A percentile compares a stretch with the other conserved stretches of the same genome.
Conservation (phyloP, 2,797 vertebrate genomes). For the Clamator glandarius region DNA sequence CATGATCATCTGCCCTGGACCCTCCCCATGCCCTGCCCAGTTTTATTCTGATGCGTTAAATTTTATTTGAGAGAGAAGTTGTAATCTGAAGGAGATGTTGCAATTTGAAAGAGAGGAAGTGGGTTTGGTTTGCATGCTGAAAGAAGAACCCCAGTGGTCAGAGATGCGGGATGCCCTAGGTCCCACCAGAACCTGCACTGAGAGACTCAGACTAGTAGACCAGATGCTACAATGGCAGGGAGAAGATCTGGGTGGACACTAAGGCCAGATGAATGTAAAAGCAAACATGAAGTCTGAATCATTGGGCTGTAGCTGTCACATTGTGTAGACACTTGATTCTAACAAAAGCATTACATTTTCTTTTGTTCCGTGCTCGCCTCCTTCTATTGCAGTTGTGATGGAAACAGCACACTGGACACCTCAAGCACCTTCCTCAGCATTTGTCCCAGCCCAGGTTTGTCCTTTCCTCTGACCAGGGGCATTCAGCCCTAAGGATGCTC, state of each 20-base stretch:
- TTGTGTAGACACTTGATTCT: background rate
- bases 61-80: background rate
- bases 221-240: background rate
- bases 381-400: background rate
- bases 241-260: background rate
- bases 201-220: background rate
- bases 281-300: background rate
- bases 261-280: background rate
- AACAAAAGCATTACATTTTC: background rate
- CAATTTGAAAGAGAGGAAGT: background rate
- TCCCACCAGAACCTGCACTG: rapidly evolving
- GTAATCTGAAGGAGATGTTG: background rate
- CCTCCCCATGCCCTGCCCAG: background rate
- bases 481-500: background rate
- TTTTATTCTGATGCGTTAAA: background rate
- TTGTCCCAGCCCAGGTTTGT: background rate
- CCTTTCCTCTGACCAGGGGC: background rate
- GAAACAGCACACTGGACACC: background rate
- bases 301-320: background rate
- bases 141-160: background rate
- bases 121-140: background rate
- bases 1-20: rapidly evolving
- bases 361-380: background rate
- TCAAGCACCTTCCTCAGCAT: background rate
- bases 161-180: background rate